These are phyloP conservation scores for Mesocricetus auratus DNA, from an alignment of 2,113 vertebrate genomes.

Conservation along the genomic window DNA sequence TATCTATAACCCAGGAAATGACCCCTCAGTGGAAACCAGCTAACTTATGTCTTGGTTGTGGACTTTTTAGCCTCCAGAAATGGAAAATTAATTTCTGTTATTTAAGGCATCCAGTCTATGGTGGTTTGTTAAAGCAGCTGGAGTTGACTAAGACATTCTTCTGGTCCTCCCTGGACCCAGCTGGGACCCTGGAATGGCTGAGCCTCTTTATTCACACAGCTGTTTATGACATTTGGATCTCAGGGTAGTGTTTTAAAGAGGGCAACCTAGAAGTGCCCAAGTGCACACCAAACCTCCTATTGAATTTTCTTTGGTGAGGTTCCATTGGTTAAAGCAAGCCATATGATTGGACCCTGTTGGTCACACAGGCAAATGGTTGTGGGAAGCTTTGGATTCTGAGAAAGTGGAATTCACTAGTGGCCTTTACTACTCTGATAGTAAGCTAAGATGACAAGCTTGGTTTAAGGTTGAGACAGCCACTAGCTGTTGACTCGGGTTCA, in stretches of 20 bases:
- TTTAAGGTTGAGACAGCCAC: not conserved
- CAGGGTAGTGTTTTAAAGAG: not conserved
- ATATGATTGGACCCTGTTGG: not conserved
- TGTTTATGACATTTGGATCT: not conserved
- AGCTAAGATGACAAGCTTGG: not conserved
- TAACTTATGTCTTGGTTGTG: not conserved
- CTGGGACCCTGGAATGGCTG: not conserved
- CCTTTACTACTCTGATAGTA: not conserved
- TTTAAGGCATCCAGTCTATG: not conserved
- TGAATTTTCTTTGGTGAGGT: not conserved
- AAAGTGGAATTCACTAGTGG: not conserved
- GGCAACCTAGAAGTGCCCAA: not conserved
- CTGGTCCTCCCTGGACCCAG: not conserved
- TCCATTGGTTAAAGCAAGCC: constrained; percentile 19
- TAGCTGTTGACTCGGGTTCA: not conserved
- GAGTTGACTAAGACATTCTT: not conserved
- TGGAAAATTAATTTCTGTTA: constrained; percentile 30
- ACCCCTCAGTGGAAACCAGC: not conserved
- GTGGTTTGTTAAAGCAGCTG: not conserved
- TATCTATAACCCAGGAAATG: not conserved
- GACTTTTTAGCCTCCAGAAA: not conserved
- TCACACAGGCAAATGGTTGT: not conserved
- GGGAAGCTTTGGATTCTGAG: not conserved
- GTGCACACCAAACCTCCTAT: not conserved
- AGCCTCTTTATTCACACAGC: not conserved